Evolutionary conservation across 1,140 invertebrate genomes (phyloP).

Genomic region (Heliconius nattereri): DNA sequence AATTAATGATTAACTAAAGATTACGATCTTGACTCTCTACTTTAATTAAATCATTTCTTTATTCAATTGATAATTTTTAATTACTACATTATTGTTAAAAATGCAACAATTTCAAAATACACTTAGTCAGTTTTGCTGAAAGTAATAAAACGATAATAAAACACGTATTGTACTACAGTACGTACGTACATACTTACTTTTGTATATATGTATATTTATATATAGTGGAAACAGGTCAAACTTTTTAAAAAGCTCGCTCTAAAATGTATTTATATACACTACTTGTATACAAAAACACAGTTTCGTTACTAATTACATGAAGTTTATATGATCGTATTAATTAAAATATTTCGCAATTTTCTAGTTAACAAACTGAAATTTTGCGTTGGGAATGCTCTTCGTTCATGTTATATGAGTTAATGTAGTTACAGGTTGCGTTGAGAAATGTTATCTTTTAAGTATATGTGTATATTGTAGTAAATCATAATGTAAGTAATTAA

Average conservation of each 20-base stretch:
- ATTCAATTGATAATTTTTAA: too few relatives aligned
- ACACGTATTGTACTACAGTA: background rate
- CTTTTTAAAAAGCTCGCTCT: slow-evolving; percentile 6
- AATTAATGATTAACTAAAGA: too few relatives aligned
- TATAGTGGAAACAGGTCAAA: background rate
- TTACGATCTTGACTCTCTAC: too few relatives aligned
- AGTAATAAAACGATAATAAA: background rate
- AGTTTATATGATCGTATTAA: slow-evolving; percentile 12
- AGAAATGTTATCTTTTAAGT: too few relatives aligned
- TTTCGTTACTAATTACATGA: slow-evolving; percentile 13
- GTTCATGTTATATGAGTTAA: background rate
- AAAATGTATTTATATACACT: slow-evolving; percentile 2
- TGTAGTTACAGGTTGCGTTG: too few relatives aligned
- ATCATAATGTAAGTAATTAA: too few relatives aligned
- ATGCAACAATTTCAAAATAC: background rate
- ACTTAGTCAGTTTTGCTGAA: background rate
- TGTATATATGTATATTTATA: background rate
- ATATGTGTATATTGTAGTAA: too few relatives aligned
- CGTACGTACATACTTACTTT: background rate
- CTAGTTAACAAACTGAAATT: slow-evolving; percentile 9
- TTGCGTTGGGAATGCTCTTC: background rate
- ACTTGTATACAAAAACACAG: background rate
- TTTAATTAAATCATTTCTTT: too few relatives aligned
- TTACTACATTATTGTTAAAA: background rate
- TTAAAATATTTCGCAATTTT: slow-evolving; percentile 11